These are phyloP conservation scores for Myrmecobius fasciatus DNA, from an alignment of 2,113 vertebrate species.

Conservation along the genomic window DNA sequence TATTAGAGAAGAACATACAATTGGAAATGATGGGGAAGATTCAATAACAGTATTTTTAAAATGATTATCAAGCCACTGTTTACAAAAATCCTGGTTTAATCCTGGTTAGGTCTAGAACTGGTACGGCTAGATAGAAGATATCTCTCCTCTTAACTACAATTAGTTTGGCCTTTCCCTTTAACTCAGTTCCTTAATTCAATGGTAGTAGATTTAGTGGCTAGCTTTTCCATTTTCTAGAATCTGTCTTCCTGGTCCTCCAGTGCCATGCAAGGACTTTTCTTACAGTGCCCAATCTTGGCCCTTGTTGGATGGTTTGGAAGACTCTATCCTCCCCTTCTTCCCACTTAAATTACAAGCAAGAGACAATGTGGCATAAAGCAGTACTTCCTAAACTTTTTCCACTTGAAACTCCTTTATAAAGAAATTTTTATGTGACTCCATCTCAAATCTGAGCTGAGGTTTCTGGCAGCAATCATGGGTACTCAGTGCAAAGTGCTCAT, in stretches of 20 bases:
- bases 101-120: neutral
- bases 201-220: neutral
- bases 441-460: too few species aligned
- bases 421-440: too few species aligned
- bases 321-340: neutral
- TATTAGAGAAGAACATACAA: neutral
- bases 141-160: neutral
- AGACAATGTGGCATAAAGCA: neutral
- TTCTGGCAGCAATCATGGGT: too few species aligned
- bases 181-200: neutral
- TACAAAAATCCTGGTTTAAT: neutral
- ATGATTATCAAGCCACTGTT: neutral
- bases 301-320: neutral
- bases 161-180: neutral
- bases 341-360: neutral
- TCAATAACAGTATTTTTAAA: neutral
- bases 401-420: too few species aligned
- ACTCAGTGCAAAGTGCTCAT: too few species aligned
- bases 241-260: neutral
- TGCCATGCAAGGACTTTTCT: neutral
- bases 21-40: neutral
- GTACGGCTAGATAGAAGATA: neutral
- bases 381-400: too few species aligned
- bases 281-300: neutral
- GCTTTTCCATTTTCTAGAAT: neutral